Evolutionary conservation across 2,888 invertebrate species (phyloP), one percentile per base, ranked within the genome.

Genomic region (Anodontia alba): DNA sequence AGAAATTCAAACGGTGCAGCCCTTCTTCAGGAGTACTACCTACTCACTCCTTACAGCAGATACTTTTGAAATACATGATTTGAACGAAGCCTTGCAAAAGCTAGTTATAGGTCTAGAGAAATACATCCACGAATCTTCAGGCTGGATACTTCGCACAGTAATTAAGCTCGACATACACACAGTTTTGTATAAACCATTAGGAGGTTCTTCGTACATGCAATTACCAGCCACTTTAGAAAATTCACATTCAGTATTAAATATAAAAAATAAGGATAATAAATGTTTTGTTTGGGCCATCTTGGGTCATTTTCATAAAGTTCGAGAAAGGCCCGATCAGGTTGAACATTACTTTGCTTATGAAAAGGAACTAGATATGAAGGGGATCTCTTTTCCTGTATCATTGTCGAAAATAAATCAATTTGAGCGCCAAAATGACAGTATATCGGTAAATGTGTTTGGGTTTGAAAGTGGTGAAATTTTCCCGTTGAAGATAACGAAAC

Each of bases 361-460:
- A 33, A 3, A 26, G 3, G 10, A 33, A 10, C 20, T 62, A 26
- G 23, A 62, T 26, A n/a, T n/a, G n/a, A n/a, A n/a, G n/a, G n/a
- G n/a, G 10, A 62, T 62, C 7, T 10, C 70, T 2, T 83, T 76
- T 42, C 83, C 81, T 31, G 75, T 81, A 7, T 15, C 78, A 29
- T 36, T 83, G 23, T 43, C 54, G 17, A 78, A 85, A 43, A 70
- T 83, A n/a, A 7, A 75, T 17, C 78, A 62, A 71, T 73, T 86
- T 49, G 83, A 86, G 70, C 54, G 26, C 0, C 81, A 83, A 71
- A 83, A 81, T 75, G 38, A n/a, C n/a, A 54, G 73, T 36, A 81
- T 83, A 36, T 83, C 81, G 71, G 33, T 38, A 8, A 38, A 38
- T 38, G 38, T 38, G 5, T 38, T 38, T 12, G 38, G 38, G 12